Percentiles rank a stretch among this genome's conserved stretches.
phyloP scores from a whole-genome alignment of 2,888 invertebrate genomes.

The Luffia ferchaultella region DNA sequence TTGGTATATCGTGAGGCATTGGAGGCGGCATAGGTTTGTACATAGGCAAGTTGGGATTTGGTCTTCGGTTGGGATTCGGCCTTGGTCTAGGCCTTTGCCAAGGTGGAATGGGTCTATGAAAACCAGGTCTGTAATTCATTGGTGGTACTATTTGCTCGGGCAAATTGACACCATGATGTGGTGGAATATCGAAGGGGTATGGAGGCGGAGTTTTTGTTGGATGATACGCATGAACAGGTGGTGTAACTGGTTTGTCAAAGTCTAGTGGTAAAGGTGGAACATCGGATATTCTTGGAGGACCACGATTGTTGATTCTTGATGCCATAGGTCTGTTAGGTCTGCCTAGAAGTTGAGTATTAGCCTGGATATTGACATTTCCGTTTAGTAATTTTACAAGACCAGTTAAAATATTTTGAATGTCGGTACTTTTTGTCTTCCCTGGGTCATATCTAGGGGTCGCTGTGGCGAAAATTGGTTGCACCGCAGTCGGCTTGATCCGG shows the following conservation, averaged over 20 bases:
- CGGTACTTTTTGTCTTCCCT: slow-evolving; percentile 53
- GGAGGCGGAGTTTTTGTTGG: slow-evolving; percentile 69
- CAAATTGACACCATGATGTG: slow-evolving; percentile 72
- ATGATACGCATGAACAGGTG: slow-evolving; percentile 46
- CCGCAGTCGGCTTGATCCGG: slow-evolving; percentile 64
- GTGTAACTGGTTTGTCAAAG: slow-evolving; percentile 62
- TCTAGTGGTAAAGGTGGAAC: slow-evolving; percentile 75
- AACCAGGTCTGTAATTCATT: slow-evolving; percentile 60
- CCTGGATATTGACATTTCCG: slow-evolving; percentile 87
- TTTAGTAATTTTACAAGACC: slow-evolving; percentile 89
- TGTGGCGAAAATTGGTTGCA: slow-evolving; percentile 63
- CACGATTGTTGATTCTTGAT: slow-evolving; percentile 87
- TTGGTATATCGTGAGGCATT: slow-evolving; percentile 37
- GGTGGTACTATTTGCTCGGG: slow-evolving; percentile 79
- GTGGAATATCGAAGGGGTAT: slow-evolving; percentile 80
- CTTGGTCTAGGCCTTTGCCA: slow-evolving; percentile 72
- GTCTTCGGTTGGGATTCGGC: slow-evolving; percentile 53
- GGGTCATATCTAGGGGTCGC: slow-evolving; percentile 45
- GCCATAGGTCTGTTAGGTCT: slow-evolving; percentile 74
- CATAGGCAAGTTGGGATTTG: slow-evolving; percentile 63
- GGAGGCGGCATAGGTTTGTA: slow-evolving; percentile 70
- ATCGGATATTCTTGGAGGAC: slow-evolving; percentile 86
- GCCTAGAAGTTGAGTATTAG: slow-evolving; percentile 71
- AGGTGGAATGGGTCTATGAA: slow-evolving; percentile 68
- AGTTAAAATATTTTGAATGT: slow-evolving; percentile 90